A percentile compares a stretch with the other conserved stretches of the same genome.
Conservation (phyloP, 2,888 invertebrate genomes). For the Agrotis puta region DNA sequence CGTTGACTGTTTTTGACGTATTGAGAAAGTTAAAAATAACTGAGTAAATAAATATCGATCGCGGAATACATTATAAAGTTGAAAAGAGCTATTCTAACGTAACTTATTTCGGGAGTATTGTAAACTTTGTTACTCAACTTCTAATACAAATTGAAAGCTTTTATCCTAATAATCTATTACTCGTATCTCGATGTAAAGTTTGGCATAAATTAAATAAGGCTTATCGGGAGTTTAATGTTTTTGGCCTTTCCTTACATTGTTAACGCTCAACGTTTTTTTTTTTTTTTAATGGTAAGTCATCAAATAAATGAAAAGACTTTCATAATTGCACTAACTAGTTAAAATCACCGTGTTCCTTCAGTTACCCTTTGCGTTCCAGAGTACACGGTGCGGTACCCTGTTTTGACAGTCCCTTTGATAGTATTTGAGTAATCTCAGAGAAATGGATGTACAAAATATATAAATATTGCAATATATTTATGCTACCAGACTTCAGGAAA, state of each 20-base stretch:
- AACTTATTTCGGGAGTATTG: slow-evolving; percentile 14
- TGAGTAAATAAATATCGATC: slow-evolving; percentile 36
- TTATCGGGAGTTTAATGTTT: neutral
- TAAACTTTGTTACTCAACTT: slow-evolving; percentile 44
- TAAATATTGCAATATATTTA: no score
- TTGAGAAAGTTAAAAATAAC: slow-evolving; percentile 3
- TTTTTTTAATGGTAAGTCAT: no score
- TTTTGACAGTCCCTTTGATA: no score
- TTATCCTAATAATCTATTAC: slow-evolving; percentile 20
- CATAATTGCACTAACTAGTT: no score
- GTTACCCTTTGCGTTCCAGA: no score
- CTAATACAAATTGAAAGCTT: slow-evolving; percentile 61
- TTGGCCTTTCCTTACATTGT: slow-evolving; percentile 3
- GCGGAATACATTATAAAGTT: slow-evolving; percentile 31
- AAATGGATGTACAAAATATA: no score
- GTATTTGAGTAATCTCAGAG: no score
- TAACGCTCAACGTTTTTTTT: no score
- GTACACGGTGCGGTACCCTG: no score
- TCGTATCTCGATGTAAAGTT: slow-evolving; percentile 28
- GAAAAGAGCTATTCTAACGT: slow-evolving; percentile 14
- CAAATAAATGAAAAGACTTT: no score
- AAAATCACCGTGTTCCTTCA: no score
- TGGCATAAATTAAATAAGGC: slow-evolving; percentile 10
- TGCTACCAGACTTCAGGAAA: no score
- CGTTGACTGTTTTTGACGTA: neutral